phyloP scores from a whole-genome alignment of 2,113 vertebrate species.

The Neoarius graeffei region DNA sequence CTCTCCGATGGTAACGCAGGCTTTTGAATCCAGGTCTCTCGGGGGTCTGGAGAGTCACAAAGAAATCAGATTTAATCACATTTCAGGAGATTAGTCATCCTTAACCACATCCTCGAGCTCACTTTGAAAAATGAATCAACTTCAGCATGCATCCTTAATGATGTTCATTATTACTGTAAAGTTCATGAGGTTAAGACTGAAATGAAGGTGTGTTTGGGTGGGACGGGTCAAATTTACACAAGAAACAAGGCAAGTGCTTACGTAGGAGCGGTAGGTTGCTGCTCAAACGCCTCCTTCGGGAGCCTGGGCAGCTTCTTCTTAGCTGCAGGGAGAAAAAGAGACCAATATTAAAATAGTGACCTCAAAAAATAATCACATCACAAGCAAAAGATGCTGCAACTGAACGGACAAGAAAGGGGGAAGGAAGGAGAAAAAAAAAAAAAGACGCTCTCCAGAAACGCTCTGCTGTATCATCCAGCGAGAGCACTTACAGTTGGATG shows the following conservation, averaged over 20 bases:
- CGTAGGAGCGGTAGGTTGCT: constrained; percentile 84
- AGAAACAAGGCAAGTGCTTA: constrained; percentile 68
- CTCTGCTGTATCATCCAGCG: constrained; percentile 17
- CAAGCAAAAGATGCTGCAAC: no score
- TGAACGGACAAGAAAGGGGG: no score
- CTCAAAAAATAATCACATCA: no score
- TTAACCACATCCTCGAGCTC: constrained; percentile 17
- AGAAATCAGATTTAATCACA: constrained; percentile 7
- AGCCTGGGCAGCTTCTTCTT: constrained; percentile 92
- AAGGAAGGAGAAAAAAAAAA: background rate
- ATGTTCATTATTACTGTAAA: background rate
- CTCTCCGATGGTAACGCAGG: constrained; percentile 92
- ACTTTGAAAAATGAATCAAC: background rate
- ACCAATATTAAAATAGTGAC: background rate
- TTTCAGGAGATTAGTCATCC: background rate
- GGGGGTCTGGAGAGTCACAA: constrained; percentile 78
- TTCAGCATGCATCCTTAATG: background rate
- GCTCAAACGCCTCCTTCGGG: constrained; percentile 88
- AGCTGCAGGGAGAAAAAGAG: constrained; percentile 67
- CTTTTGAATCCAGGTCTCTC: constrained; percentile 94
- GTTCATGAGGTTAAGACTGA: background rate
- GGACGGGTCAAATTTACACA: background rate
- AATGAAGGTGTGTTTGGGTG: background rate
- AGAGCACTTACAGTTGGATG: constrained; percentile 55
- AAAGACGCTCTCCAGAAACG: background rate